phyloP scores from a whole-genome alignment of 2,888 invertebrate genomes.

The Mystacides longicornis region DNA sequence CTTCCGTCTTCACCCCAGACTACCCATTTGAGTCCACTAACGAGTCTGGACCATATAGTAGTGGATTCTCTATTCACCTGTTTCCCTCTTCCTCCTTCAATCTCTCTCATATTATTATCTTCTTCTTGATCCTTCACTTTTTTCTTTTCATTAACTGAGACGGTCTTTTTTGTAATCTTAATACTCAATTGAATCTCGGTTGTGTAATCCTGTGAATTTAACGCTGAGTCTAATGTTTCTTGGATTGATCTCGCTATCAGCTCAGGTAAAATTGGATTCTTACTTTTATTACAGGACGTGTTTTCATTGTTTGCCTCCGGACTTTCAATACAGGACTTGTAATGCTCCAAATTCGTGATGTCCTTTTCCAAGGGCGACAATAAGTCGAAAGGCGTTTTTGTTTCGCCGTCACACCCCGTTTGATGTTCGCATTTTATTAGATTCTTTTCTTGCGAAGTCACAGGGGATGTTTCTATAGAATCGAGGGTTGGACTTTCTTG shows the following conservation, averaged over 20 bases:
- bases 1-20: slow-evolving; percentile 19
- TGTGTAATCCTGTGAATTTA: slow-evolving; percentile 15
- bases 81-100: background rate
- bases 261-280: slow-evolving; percentile 15
- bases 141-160: slow-evolving; percentile 20
- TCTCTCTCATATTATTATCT: background rate
- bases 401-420: background rate
- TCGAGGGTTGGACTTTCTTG: slow-evolving; percentile 19
- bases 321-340: slow-evolving; percentile 19
- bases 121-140: slow-evolving; percentile 1
- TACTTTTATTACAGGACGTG: background rate
- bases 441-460: background rate
- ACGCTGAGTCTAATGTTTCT: slow-evolving; percentile 19
- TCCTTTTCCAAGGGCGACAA: slow-evolving; percentile 15
- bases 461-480: slow-evolving; percentile 12
- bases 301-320: slow-evolving; percentile 1
- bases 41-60: slow-evolving; percentile 24
- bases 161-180: slow-evolving; percentile 21
- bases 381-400: slow-evolving; percentile 6
- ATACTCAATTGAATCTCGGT: slow-evolving; percentile 25
- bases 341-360: slow-evolving; percentile 16
- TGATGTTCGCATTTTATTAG: slow-evolving; percentile 5
- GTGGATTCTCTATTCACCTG: slow-evolving; percentile 20
- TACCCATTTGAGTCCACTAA: slow-evolving; percentile 24
- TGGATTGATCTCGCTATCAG: slow-evolving; percentile 23